Conservation (phyloP, 1,140 invertebrate genomes). For the Drosophila setifemur region DNA sequence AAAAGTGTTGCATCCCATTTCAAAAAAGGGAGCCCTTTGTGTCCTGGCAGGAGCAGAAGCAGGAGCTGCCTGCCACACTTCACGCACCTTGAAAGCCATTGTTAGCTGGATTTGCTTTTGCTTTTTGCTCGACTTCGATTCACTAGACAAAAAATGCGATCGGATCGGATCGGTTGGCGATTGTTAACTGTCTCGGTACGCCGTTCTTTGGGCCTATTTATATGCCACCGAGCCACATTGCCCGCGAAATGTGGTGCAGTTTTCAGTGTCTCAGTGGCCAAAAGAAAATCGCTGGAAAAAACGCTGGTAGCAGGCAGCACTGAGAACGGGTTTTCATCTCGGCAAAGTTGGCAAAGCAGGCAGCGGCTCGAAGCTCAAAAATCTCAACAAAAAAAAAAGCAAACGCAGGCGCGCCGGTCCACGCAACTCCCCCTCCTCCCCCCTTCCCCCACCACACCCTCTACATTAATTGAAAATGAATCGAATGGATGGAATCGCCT, state of each 20-base stretch:
- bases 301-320: not conserved
- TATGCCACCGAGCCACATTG: constrained; percentile 27
- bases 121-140: constrained; percentile 11
- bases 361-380: not conserved
- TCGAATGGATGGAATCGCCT: too few relatives aligned
- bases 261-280: not conserved
- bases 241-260: constrained; percentile 52
- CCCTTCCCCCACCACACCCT: too few relatives aligned
- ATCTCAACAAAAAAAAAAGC: not conserved
- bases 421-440: constrained; percentile 17
- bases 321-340: constrained; percentile 43
- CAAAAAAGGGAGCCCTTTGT: too few relatives aligned
- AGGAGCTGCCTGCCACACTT: not conserved
- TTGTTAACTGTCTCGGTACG: constrained; percentile 65
- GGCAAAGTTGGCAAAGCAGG: constrained; percentile 46
- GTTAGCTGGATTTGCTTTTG: constrained; percentile 10
- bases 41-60: too few relatives aligned
- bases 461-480: too few relatives aligned
- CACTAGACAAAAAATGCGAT: constrained; percentile 38
- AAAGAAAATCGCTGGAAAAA: too few relatives aligned
- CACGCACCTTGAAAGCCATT: constrained; percentile 81
- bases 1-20: too few relatives aligned
- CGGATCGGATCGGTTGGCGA: constrained; percentile 13
- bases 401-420: constrained; percentile 35
- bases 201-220: constrained; percentile 79